A percentile compares a stretch with the other conserved stretches of the same genome.
Conservation (phyloP, 2,113 vertebrate species). For the Machaerirhynchus nigripectus region DNA sequence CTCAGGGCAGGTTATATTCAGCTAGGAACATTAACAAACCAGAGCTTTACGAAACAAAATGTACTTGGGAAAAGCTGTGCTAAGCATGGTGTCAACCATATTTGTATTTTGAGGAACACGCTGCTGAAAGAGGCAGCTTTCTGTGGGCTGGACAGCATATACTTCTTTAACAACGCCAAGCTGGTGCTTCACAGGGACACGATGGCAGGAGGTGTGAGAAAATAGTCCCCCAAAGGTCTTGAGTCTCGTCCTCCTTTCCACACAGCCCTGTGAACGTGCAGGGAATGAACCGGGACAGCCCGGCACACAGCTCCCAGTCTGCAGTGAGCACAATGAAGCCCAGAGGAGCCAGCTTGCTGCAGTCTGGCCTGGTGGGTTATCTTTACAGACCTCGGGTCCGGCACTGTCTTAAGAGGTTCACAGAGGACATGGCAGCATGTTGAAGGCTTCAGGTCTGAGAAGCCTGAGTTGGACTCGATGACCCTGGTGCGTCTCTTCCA, state of each 20-base stretch:
- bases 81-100: background rate
- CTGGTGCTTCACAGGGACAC: background rate
- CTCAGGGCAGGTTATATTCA: background rate
- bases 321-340: rapidly evolving
- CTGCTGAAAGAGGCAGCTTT: background rate
- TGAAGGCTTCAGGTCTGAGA: background rate
- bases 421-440: background rate
- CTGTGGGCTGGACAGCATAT: background rate
- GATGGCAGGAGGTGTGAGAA: background rate
- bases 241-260: background rate
- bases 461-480: background rate
- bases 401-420: background rate
- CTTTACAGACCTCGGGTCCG: background rate
- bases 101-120: background rate
- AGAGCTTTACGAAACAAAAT: background rate
- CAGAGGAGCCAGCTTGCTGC: background rate
- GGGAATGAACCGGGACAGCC: background rate
- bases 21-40: background rate
- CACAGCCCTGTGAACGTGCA: rapidly evolving
- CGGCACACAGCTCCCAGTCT: background rate
- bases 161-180: background rate
- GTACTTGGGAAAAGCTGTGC: background rate
- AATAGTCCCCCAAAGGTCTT: background rate
- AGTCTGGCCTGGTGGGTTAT: background rate
- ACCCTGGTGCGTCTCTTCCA: background rate